Base-by-base conservation (phyloP, 2,113 vertebrate species). In the Scomber scombrus region DNA sequence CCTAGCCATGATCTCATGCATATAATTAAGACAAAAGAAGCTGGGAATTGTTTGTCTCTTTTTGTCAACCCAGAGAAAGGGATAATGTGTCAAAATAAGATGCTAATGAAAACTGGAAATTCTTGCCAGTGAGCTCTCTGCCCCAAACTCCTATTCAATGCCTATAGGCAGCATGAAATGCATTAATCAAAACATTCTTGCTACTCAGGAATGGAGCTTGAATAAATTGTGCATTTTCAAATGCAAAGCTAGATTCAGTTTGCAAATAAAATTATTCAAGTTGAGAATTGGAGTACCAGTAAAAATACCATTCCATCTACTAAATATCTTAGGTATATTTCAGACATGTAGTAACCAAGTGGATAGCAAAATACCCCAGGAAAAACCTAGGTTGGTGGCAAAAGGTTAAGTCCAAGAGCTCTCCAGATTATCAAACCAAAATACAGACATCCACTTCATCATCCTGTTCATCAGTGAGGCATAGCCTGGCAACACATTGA, bases 11-110 rank as follows among this genome's bases (percentile, higher is more conserved):
- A 90, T 91, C 81, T 85, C 86, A 93, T 93, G 88, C 81, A 91
- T 90, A 91, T 87, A 81, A 92, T 92, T 92, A 93, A 92, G 82
- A 91, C 89, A 92, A 86, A 91, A 79, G 80, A 70, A 90, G 63
- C 81, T 72, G 58, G 63, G 60, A 82, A 90, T 78, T 88, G 82
- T 91, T 88, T 88, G 75, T 88, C 75, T 88, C 80, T 81, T 85
- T 89, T 88, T 75, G 69, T 88, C 80, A 90, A 71, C 50, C 49
- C 45, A 54, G 58, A 63, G 74, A 79, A 82, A 31, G 88, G 76
- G 86, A 88, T 88, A 82, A 86, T 81, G 70, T 86, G 78, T 89
- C 90, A 91, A 90, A 91, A 89, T 87, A 84, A 73, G 80, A 87
- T 75, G 80, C 88, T 89, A 93, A 94, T 93, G 77, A 90, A 90